These are phyloP conservation scores for Plusia festucae DNA, from an alignment of 2,888 invertebrate genomes.

Conservation along the genomic window DNA sequence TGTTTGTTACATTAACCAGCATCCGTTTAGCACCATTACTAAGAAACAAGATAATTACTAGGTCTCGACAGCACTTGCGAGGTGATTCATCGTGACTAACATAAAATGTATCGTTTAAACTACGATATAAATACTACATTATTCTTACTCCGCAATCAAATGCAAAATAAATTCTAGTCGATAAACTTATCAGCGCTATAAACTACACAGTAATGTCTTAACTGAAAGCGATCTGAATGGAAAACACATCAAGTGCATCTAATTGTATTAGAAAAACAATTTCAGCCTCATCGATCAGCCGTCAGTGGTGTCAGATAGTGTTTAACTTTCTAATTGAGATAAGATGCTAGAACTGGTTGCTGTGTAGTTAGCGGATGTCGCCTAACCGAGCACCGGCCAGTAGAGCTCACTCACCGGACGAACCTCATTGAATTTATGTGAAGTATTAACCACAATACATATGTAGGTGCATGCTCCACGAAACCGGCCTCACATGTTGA, in stretches of 20 bases:
- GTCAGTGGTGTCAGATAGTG: constrained; percentile 70
- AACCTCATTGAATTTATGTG: constrained; percentile 66
- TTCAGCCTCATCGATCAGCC: constrained; percentile 70
- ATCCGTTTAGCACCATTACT: constrained; percentile 25
- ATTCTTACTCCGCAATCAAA: constrained; percentile 11
- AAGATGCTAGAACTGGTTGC: constrained; percentile 66
- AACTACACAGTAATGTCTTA: constrained; percentile 24
- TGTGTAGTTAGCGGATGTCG: constrained; percentile 67
- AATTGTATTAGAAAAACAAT: constrained; percentile 58
- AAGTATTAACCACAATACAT: constrained; percentile 64
- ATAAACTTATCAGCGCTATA: constrained; percentile 27
- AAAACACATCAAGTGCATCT: constrained; percentile 44
- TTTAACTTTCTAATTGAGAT: constrained; percentile 78
- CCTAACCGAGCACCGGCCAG: constrained; percentile 41
- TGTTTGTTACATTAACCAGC: constrained; percentile 31
- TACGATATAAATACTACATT: constrained; percentile 15
- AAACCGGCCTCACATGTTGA: constrained; percentile 61
- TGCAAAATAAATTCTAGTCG: constrained; percentile 21
- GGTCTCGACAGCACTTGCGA: constrained; percentile 28
- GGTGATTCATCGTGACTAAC: constrained; percentile 30
- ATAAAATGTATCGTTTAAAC: constrained; percentile 7
- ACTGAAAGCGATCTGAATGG: constrained; percentile 35
- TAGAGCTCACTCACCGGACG: constrained; percentile 58
- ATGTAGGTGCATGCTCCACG: constrained; percentile 41
- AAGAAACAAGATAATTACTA: constrained; percentile 36